These are phyloP conservation scores for Cavia aperea DNA, from an alignment of 2,113 vertebrate species.

Conservation along the genomic window DNA sequence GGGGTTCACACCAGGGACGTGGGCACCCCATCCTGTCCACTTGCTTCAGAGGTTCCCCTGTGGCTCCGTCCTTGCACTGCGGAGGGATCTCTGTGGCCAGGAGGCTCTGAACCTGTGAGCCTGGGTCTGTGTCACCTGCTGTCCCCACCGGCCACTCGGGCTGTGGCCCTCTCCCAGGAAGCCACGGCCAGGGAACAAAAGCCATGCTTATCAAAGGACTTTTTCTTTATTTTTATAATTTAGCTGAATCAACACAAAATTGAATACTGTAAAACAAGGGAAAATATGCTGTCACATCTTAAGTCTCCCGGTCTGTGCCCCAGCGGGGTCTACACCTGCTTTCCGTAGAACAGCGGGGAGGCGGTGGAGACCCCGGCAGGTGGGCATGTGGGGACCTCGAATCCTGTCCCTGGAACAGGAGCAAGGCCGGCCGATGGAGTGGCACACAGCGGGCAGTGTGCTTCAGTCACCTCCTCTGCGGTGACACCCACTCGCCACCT, in stretches of 20 bases:
- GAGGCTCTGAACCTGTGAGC: not conserved
- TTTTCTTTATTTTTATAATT: slow-evolving; percentile 86
- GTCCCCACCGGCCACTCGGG: not conserved
- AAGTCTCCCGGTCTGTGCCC: slow-evolving; percentile 71
- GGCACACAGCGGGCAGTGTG: not conserved
- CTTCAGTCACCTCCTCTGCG: not conserved
- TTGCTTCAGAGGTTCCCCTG: rapidly evolving
- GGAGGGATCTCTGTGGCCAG: rapidly evolving
- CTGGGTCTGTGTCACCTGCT: not conserved
- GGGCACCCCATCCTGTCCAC: rapidly evolving
- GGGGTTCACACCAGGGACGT: rapidly evolving
- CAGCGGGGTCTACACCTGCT: slow-evolving; percentile 69
- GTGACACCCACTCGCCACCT: slow-evolving; percentile 41
- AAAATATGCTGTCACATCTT: slow-evolving; percentile 75
- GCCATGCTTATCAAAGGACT: slow-evolving; percentile 81
- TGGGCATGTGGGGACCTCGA: not conserved
- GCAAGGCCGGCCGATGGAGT: rapidly evolving
- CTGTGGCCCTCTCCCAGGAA: slow-evolving; percentile 47
- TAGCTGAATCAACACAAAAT: slow-evolving; percentile 85
- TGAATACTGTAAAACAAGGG: slow-evolving; percentile 81
- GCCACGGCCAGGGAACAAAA: slow-evolving; percentile 75
- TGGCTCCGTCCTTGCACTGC: not conserved
- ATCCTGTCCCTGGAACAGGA: not conserved
- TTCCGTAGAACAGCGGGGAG: slow-evolving; percentile 31
- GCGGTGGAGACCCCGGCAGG: not conserved